These are phyloP conservation scores for Phaedon cochleariae DNA, from an alignment of 2,888 invertebrate species.

Conservation along the genomic window DNA sequence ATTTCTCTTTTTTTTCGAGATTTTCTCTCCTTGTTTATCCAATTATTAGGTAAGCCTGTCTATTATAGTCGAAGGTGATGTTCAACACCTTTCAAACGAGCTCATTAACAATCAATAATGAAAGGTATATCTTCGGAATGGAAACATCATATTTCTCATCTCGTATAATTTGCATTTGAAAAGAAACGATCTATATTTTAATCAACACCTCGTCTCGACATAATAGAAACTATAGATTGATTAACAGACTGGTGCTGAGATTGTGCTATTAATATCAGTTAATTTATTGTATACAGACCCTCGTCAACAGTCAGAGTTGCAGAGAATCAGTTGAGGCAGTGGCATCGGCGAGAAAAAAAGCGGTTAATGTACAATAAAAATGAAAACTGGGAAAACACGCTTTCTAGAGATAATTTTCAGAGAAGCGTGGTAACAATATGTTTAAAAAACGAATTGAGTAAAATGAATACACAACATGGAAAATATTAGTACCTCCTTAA, in stretches of 20 bases:
- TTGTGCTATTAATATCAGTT: constrained; percentile 45
- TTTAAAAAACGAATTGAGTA: too few species aligned
- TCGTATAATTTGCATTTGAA: constrained; percentile 45
- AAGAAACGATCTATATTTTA: constrained; percentile 49
- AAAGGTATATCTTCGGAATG: constrained; percentile 23
- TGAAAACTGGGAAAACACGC: too few species aligned
- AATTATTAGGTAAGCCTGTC: background rate
- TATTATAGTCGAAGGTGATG: background rate
- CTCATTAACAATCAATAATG: constrained; percentile 25
- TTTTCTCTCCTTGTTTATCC: too few species aligned
- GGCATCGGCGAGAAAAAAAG: too few species aligned
- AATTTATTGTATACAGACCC: constrained; percentile 37
- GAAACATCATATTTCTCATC: constrained; percentile 32
- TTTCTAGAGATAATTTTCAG: too few species aligned
- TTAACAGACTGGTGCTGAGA: constrained; percentile 29
- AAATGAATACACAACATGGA: too few species aligned
- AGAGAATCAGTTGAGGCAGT: background rate
- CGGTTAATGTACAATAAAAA: too few species aligned
- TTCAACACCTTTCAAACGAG: constrained; percentile 14
- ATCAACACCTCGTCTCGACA: constrained; percentile 47
- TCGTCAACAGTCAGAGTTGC: constrained; percentile 18
- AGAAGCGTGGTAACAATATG: too few species aligned
- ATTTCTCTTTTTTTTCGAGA: too few species aligned
- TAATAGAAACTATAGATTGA: constrained; percentile 44
- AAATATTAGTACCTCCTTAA: too few species aligned